A percentile compares a stretch with the other conserved stretches of the same genome.
phyloP scores from a whole-genome alignment of 2,797 vertebrate species.

The Schizothorax lantsangensis region DNA sequence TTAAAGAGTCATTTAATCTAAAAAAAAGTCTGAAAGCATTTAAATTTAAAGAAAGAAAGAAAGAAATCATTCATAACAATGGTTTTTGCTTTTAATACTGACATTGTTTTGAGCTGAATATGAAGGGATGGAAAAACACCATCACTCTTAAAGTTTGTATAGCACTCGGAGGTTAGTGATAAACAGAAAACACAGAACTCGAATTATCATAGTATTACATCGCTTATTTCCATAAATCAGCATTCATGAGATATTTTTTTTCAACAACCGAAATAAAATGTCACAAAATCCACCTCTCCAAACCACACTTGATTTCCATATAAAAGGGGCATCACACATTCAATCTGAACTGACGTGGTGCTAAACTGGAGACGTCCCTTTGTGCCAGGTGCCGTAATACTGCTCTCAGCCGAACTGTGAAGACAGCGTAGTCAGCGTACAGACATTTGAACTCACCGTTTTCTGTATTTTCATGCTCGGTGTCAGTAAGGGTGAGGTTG shows the following conservation, averaged over 20 bases:
- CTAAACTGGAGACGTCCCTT: constrained; percentile 29
- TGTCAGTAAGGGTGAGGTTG: constrained; percentile 97
- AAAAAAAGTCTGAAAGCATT: background rate
- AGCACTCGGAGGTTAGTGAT: constrained; percentile 24
- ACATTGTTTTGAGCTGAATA: constrained; percentile 25
- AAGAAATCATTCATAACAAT: background rate
- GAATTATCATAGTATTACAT: constrained; percentile 23
- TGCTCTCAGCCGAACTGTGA: constrained; percentile 26
- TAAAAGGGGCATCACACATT: constrained; percentile 29
- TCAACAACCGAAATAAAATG: constrained; percentile 6
- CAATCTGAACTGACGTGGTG: background rate
- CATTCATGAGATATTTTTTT: background rate
- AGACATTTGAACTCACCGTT: constrained; percentile 80
- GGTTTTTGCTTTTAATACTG: background rate
- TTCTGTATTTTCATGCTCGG: constrained; percentile 96
- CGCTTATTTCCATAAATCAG: constrained; percentile 45
- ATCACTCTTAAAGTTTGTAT: constrained; percentile 2
- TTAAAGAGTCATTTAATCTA: background rate
- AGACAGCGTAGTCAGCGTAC: too few species aligned
- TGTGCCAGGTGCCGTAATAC: background rate
- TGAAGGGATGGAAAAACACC: constrained; percentile 20
- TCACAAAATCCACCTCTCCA: constrained; percentile 33
- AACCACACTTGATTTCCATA: constrained; percentile 42
- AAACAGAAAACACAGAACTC: constrained; percentile 36
- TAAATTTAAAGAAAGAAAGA: background rate